Evolutionary conservation across 2,113 vertebrate genomes (phyloP).

Genomic region (Menidia beryllina): DNA sequence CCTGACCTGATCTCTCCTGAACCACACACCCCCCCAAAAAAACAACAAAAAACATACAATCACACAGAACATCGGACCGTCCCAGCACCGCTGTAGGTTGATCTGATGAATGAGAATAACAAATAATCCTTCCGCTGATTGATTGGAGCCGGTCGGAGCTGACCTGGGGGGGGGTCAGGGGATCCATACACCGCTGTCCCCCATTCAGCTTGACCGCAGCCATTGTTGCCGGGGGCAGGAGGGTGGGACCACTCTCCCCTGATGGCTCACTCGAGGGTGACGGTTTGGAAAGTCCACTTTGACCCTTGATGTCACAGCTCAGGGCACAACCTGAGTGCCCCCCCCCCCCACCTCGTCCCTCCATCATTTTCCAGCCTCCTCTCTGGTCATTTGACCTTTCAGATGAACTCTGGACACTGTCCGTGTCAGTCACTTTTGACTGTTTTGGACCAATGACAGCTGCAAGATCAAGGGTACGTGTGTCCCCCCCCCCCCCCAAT

Average conservation of each 20-base stretch:
- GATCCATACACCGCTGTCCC: constrained; percentile 39
- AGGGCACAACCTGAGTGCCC: constrained; percentile 27
- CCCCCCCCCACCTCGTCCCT: background rate
- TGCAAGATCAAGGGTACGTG: background rate
- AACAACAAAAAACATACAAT: too few relatives aligned
- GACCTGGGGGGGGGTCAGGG: constrained; percentile 43
- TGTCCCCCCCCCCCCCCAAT: too few relatives aligned
- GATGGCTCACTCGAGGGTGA: constrained; percentile 61
- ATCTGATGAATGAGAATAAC: constrained; percentile 39
- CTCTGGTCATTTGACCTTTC: constrained; percentile 56
- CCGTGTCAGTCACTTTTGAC: constrained; percentile 43
- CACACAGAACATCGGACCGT: background rate
- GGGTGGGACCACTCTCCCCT: constrained; percentile 44
- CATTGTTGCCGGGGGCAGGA: constrained; percentile 47
- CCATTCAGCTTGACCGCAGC: constrained; percentile 56
- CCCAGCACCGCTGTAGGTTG: background rate
- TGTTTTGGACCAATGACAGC: background rate
- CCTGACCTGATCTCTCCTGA: background rate
- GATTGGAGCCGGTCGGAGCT: constrained; percentile 55
- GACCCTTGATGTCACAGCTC: constrained; percentile 53
- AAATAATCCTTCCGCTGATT: constrained; percentile 39
- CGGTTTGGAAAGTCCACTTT: constrained; percentile 69
- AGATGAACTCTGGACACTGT: constrained; percentile 44
- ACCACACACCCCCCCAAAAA: background rate
- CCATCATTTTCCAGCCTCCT: constrained; percentile 28